Evolutionary conservation across 1,140 invertebrate species (phyloP), one percentile per base, ranked within the genome.

Genomic region (Lepidostoma basale): DNA sequence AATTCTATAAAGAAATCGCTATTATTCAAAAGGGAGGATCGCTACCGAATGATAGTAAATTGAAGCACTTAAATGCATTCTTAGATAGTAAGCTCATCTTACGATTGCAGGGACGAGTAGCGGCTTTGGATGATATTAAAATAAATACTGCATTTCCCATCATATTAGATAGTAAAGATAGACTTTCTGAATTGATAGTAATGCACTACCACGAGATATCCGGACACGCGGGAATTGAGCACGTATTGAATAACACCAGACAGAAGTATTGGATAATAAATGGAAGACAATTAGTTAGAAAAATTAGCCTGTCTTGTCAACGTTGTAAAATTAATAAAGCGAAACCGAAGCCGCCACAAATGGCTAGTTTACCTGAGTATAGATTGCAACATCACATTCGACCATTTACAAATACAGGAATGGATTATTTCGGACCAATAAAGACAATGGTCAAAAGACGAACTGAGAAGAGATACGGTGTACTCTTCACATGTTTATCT

Each of bases 391-490:
- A 59, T 14, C 56, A 59, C 18, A 42, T 59, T 1, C 33, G 36
- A 3, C 33, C 56, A 5, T 59, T 59, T n/a, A 59, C 56, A 0
- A 2, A 25, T 6, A 40, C 33, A 1, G 20, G 56, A 1, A n/a
- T 59, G 23, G 56, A 59, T 59, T 59, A 25, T 16, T 59, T 40
- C 23, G 56, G 30, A 1, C 56, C 56, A 8, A 39, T 59, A 0
- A 40, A 59, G n/a, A 12, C 40, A 14, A 59, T 20, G 14, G 16
- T 20, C 16, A 30, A 16, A 16, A 16, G 52, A 12, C 6, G 52
- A 22, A 33, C 23, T 2, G 56, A 59, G 12, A 59, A 59, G 25
- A 20, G 56, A 28, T 28, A 54, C 49, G 25, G 49, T 1, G 49
- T 33, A 3, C n/a, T 54, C n/a, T 59, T 58, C 18, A 58, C 54